phyloP scores from a whole-genome alignment of 2,113 vertebrate genomes.

The Engraulis encrasicolus region DNA sequence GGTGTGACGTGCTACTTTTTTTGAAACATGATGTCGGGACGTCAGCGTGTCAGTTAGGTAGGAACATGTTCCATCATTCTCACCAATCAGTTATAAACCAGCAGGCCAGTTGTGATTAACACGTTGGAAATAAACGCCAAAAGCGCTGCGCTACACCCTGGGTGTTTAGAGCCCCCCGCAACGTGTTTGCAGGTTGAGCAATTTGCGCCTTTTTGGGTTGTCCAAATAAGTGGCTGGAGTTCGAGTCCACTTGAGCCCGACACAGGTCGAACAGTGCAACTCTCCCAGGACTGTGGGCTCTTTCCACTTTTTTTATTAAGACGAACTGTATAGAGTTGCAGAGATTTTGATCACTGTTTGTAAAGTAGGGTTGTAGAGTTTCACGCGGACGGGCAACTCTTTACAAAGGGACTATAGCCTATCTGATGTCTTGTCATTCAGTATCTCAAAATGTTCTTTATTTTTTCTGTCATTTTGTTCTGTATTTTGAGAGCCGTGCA shows the following conservation, averaged over 20 bases:
- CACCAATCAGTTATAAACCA: neutral
- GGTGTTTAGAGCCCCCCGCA: neutral
- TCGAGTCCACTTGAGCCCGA: neutral
- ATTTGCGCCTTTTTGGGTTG: neutral
- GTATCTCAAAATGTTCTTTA: neutral
- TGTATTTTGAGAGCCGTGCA: neutral
- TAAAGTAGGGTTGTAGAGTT: neutral
- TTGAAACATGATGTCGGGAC: neutral
- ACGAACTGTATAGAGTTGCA: neutral
- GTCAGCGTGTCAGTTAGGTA: conserved; percentile 5
- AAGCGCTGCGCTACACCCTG: neutral
- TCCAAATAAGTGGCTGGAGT: neutral
- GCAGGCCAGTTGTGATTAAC: neutral
- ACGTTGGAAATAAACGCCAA: neutral
- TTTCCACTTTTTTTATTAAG: too few relatives aligned
- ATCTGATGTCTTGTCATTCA: neutral
- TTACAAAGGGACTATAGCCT: neutral
- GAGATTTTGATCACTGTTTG: neutral
- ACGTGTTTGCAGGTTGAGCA: too few relatives aligned
- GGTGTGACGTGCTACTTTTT: conserved; percentile 2
- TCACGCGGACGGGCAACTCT: neutral
- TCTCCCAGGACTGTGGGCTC: neutral
- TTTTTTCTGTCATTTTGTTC: neutral
- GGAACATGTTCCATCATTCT: conserved; percentile 10
- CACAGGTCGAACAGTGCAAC: neutral